Evolutionary conservation across 2,113 vertebrate species (phyloP).

Genomic region (Larimichthys polyactis): DNA sequence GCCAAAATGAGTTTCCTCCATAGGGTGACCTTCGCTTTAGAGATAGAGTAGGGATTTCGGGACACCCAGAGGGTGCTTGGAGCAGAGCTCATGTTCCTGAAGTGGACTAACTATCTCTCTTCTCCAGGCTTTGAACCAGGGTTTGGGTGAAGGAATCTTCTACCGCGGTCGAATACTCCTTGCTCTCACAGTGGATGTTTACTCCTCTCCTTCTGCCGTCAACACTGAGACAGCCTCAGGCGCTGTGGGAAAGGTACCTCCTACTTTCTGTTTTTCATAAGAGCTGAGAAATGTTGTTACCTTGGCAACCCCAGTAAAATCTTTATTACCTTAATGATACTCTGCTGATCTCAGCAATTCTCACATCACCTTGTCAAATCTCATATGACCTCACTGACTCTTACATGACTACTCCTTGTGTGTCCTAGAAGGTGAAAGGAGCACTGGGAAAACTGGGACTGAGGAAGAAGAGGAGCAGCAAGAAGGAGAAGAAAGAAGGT

Average conservation of each 20-base stretch:
- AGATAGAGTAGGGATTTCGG: no score
- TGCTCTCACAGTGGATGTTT: slow-evolving; percentile 87
- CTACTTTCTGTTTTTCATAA: not conserved
- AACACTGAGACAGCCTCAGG: slow-evolving; percentile 73
- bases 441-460: slow-evolving; percentile 82
- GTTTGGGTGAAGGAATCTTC: slow-evolving; percentile 90
- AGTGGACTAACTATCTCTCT: not conserved
- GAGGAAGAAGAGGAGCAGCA: slow-evolving; percentile 89
- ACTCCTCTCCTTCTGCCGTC: slow-evolving; percentile 74
- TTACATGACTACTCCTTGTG: not conserved
- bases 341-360: not conserved
- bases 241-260: slow-evolving; percentile 61
- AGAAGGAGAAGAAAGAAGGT: slow-evolving; percentile 75
- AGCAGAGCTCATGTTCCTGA: no score
- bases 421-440: slow-evolving; percentile 71
- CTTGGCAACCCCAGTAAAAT: not conserved
- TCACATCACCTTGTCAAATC: not conserved
- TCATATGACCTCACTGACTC: not conserved
- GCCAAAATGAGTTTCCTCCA: no score
- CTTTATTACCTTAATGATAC: not conserved
- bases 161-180: slow-evolving; percentile 91
- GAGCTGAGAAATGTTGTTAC: not conserved
- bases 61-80: no score
- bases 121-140: slow-evolving; percentile 88
- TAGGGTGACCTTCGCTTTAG: no score